phyloP scores from a whole-genome alignment of 2,888 invertebrate genomes.

The Elegia similella region DNA sequence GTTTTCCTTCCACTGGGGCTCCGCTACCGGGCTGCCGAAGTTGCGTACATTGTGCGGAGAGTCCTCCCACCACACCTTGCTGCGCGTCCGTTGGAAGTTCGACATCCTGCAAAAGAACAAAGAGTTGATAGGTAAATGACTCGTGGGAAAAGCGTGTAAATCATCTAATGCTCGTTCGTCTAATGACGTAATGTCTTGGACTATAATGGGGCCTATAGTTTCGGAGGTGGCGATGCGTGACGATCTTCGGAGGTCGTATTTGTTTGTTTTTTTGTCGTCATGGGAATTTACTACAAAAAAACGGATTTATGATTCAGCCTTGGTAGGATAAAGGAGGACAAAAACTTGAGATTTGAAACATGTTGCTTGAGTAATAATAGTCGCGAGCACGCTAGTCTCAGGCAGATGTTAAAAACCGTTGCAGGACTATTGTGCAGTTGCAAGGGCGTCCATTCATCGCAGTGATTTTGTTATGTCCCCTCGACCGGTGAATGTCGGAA shows the following conservation, averaged over 20 bases:
- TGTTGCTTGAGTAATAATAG: conserved; percentile 36
- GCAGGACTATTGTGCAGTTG: conserved; percentile 67
- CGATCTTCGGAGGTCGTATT: conserved; percentile 54
- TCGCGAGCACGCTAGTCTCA: conserved; percentile 38
- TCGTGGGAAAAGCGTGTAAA: conserved; percentile 59
- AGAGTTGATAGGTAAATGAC: conserved; percentile 35
- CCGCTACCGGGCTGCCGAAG: conserved; percentile 41
- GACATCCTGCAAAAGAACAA: conserved; percentile 79
- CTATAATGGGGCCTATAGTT: conserved; percentile 57
- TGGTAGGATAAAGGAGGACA: conserved; percentile 4
- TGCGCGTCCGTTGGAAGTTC: conserved; percentile 84
- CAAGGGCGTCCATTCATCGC: conserved; percentile 54
- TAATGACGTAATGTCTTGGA: conserved; percentile 70
- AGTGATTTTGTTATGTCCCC: conserved; percentile 68
- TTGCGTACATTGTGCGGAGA: conserved; percentile 67
- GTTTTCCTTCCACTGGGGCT: conserved; percentile 54
- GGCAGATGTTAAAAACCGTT: conserved; percentile 80
- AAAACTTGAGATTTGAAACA: not conserved
- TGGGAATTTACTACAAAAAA: conserved; percentile 47
- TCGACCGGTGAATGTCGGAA: conserved; percentile 38
- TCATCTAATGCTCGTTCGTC: conserved; percentile 51
- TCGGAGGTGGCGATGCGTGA: conserved; percentile 65
- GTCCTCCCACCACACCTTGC: conserved; percentile 86
- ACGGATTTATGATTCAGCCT: conserved; percentile 7
- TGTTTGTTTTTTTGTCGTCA: conserved; percentile 49